These are phyloP conservation scores for Mola mola DNA, from an alignment of 2,113 vertebrate genomes.

Conservation along the genomic window DNA sequence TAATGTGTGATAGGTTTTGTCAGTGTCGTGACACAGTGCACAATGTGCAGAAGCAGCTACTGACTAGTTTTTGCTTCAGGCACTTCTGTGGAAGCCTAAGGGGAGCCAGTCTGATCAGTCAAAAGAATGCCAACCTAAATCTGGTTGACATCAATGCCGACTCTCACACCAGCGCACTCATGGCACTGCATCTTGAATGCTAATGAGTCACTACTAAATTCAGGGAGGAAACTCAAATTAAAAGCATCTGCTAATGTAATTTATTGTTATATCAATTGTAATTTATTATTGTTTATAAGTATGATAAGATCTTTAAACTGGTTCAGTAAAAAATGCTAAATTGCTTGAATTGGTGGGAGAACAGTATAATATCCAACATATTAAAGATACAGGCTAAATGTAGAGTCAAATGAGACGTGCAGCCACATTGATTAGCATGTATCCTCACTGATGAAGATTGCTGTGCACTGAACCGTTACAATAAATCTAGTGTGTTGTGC, in stretches of 20 bases:
- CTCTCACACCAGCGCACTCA: constrained; percentile 44
- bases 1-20: constrained; percentile 52
- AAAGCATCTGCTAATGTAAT: too few relatives aligned
- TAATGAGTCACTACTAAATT: constrained; percentile 39
- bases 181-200: constrained; percentile 43
- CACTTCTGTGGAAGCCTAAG: constrained; percentile 59
- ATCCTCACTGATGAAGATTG: constrained; percentile 2
- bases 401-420: background rate
- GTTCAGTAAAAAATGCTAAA: too few relatives aligned
- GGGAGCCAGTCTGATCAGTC: constrained; percentile 47
- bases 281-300: too few relatives aligned
- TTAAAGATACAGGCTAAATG: too few relatives aligned
- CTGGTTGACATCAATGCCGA: constrained; percentile 44
- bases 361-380: too few relatives aligned
- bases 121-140: constrained; percentile 51
- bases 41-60: constrained; percentile 27
- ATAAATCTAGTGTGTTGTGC: constrained; percentile 13
- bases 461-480: constrained; percentile 4
- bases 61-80: constrained; percentile 62
- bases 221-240: background rate
- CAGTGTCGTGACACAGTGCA: constrained; percentile 43
- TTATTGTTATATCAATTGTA: too few relatives aligned
- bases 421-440: too few relatives aligned
- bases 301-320: too few relatives aligned
- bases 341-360: too few relatives aligned